A percentile compares a stretch with the other conserved stretches of the same genome.
phyloP scores from a whole-genome alignment of 2,888 invertebrate genomes.

The Sceliomorpha sp. region DNA sequence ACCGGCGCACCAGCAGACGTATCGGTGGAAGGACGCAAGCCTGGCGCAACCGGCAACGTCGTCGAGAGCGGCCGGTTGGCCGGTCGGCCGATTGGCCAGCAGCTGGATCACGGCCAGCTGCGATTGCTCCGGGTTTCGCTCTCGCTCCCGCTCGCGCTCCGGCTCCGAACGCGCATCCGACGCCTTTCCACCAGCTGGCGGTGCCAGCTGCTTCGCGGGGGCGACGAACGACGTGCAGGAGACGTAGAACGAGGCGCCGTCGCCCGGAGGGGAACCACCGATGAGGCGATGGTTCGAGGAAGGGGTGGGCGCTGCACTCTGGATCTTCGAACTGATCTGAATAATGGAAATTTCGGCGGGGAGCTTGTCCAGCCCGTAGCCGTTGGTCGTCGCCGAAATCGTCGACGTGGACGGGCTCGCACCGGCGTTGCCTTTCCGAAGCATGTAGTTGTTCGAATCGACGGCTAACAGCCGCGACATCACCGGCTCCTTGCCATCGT shows the following conservation, averaged over 20 bases:
- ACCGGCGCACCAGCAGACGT: constrained; percentile 74
- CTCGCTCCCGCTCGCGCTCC: constrained; percentile 29
- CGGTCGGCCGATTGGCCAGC: constrained; percentile 43
- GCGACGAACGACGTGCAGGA: constrained; percentile 37
- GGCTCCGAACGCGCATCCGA: constrained; percentile 9
- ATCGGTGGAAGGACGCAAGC: constrained; percentile 74
- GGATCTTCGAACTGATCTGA: constrained; percentile 30
- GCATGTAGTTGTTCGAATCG: constrained; percentile 79
- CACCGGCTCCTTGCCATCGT: constrained; percentile 61
- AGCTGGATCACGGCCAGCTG: constrained; percentile 44
- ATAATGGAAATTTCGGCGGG: constrained; percentile 54
- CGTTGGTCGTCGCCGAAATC: constrained; percentile 16
- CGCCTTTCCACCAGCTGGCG: constrained; percentile 22
- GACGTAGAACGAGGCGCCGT: constrained; percentile 42
- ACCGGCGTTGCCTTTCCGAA: constrained; percentile 63
- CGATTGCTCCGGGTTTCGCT: constrained; percentile 50
- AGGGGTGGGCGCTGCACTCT: constrained; percentile 13
- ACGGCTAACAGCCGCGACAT: constrained; percentile 73
- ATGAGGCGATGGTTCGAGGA: constrained; percentile 12
- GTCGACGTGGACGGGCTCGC: constrained; percentile 5
- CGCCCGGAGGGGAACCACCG: constrained; percentile 28
- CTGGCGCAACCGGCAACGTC: constrained; percentile 68
- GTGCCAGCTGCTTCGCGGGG: constrained; percentile 33
- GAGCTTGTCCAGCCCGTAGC: constrained; percentile 35
- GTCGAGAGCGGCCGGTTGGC: constrained; percentile 28